Conservation (phyloP, 2,113 vertebrate genomes). For the Zosterops japonicus region DNA sequence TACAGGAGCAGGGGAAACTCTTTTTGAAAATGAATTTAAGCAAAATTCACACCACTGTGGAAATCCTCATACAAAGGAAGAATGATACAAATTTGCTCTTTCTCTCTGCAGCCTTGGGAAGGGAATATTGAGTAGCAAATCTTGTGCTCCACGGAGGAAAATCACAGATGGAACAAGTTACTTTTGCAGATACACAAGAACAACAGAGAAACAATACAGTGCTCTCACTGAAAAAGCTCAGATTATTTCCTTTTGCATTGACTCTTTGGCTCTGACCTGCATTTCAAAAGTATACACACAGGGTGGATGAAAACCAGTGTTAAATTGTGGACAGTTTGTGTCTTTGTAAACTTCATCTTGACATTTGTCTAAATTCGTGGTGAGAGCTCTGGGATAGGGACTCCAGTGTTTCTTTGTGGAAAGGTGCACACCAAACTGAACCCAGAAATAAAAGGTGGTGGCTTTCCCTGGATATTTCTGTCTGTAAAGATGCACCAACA, state of each 20-base stretch:
- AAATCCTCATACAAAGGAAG: neutral
- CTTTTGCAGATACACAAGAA: neutral
- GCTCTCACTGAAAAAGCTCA: neutral
- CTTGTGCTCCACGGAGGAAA: neutral
- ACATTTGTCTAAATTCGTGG: accelerated
- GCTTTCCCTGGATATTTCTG: neutral
- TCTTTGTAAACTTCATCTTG: neutral
- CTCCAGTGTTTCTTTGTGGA: neutral
- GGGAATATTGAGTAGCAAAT: neutral
- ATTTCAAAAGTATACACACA: neutral
- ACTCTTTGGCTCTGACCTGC: neutral
- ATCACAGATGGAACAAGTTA: neutral
- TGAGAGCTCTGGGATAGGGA: neutral
- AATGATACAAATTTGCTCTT: neutral
- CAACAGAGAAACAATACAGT: neutral
- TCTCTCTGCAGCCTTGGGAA: neutral
- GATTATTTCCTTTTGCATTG: neutral
- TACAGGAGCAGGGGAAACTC: neutral
- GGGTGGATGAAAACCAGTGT: accelerated
- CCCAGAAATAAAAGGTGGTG: neutral
- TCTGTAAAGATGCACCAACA: accelerated
- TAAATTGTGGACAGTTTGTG: neutral
- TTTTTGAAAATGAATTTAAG: neutral
- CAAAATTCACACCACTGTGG: neutral
- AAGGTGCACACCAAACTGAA: neutral